phyloP scores from a whole-genome alignment of 2,888 invertebrate species.

The Cremastinae sp. region DNA sequence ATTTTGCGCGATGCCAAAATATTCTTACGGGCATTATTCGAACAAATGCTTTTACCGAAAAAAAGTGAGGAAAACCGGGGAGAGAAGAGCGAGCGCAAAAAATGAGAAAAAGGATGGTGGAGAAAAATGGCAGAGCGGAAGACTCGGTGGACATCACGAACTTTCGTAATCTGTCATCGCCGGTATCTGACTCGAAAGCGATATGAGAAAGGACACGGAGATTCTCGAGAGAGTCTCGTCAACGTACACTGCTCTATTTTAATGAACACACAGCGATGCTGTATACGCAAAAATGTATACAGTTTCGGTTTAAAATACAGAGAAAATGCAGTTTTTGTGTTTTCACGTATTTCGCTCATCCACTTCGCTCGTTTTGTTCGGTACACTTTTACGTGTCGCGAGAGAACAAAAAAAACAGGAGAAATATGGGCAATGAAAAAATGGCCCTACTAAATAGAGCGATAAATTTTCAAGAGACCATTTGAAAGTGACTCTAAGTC shows the following conservation, averaged over 20 bases:
- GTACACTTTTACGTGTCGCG: background rate
- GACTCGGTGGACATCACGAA: slow-evolving; percentile 36
- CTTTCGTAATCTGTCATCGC: slow-evolving; percentile 54
- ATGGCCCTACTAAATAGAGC: no score
- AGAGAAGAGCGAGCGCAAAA: background rate
- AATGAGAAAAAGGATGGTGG: background rate
- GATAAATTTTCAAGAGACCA: no score
- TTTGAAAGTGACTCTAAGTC: no score
- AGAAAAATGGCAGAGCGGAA: slow-evolving; percentile 22
- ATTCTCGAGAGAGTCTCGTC: slow-evolving; percentile 25
- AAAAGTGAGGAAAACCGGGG: background rate
- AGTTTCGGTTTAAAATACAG: slow-evolving; percentile 9
- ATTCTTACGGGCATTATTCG: slow-evolving; percentile 34
- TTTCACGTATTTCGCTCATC: background rate
- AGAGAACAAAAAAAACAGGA: no score
- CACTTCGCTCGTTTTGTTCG: slow-evolving; percentile 15
- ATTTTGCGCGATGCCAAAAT: slow-evolving; percentile 20
- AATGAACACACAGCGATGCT: slow-evolving; percentile 24
- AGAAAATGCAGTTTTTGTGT: slow-evolving; percentile 28
- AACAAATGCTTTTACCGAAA: slow-evolving; percentile 32
- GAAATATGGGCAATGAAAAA: no score
- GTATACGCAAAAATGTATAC: slow-evolving; percentile 12
- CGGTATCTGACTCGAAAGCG: slow-evolving; percentile 7
- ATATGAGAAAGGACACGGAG: slow-evolving; percentile 10
- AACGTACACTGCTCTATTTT: slow-evolving; percentile 19